These are phyloP conservation scores for Brachyptera risi DNA, from an alignment of 2,888 invertebrate species.

Conservation along the genomic window DNA sequence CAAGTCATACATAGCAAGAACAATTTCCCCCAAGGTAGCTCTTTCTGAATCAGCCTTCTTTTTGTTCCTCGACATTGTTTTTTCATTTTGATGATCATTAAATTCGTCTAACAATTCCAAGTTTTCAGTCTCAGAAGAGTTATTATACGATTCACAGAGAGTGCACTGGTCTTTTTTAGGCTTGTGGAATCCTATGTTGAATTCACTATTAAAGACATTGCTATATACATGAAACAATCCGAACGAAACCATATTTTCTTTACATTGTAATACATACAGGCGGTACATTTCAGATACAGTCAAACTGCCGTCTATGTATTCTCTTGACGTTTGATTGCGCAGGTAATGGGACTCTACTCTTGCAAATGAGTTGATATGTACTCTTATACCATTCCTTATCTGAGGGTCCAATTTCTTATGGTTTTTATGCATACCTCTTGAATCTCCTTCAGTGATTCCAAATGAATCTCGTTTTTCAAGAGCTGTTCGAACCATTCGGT, in stretches of 20 bases:
- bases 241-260: background rate
- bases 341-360: slow-evolving; percentile 37
- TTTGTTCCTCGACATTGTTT: too few species aligned
- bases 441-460: slow-evolving; percentile 30
- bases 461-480: slow-evolving; percentile 21
- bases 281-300: slow-evolving; percentile 37
- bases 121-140: too few species aligned
- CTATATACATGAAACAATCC: slow-evolving; percentile 4
- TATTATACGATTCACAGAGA: too few species aligned
- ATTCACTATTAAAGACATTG: background rate
- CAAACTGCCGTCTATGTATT: slow-evolving; percentile 37
- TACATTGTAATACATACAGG: background rate
- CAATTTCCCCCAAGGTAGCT: too few species aligned
- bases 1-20: too few species aligned
- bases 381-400: slow-evolving; percentile 29
- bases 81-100: too few species aligned
- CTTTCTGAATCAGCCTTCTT: too few species aligned
- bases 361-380: slow-evolving; percentile 36
- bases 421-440: slow-evolving; percentile 34
- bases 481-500: slow-evolving; percentile 20
- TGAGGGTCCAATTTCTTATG: slow-evolving; percentile 28
- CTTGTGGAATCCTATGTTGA: background rate
- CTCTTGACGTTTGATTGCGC: slow-evolving; percentile 35
- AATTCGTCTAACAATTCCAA: too few species aligned
- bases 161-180: background rate